Evolutionary conservation across 2,797 vertebrate species (phyloP), one percentile per base, ranked within the genome.

Genomic region (Urophycis tenuis): DNA sequence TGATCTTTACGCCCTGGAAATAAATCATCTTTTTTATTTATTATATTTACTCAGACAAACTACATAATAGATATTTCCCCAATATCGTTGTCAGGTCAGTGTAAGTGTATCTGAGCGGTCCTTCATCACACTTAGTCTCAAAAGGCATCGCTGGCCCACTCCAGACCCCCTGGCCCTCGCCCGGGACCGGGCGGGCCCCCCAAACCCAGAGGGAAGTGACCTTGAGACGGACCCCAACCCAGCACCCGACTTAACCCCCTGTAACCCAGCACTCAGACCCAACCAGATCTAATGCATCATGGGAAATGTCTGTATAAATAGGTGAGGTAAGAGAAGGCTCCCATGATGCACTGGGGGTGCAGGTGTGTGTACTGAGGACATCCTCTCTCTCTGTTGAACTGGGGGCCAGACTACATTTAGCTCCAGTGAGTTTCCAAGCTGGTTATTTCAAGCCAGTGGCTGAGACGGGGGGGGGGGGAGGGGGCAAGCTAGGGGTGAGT

Each of bases 1-100:
- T 67, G 60, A 67, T 67, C 60, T 67, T 25, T 30, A 67, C 60
- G 29, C 60, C 60, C n/a, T 67, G 60, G 60, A 67, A 67, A 67
- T 67, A 67, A 67, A 67, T 67, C 60, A 29, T 29, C 11, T 3
- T 67, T 67, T 67, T 29, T 67, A 67, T 67, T 29, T 67, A 30
- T 67, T 67, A 14, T 67, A 67, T 67, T 67, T 25, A 67, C 60
- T 67, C 60, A 2, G 25, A 67, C 60, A 67, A 67, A 67, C 60
- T 67, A 67, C n/a, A 67, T 29, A 67, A 67, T n/a, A 25, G 60
- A 67, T 67, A 67, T 67, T 12, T 67, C 60, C n/a, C 25, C 25
- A 29, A 67, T 29, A 67, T 67, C 6, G 2, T 67, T n/a, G 25
- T 67, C 60, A 29, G 12, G 60, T 67, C 60, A 29, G 60, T 29